These are phyloP conservation scores for Mugil cephalus DNA, from an alignment of 2,113 vertebrate genomes.

Conservation along the genomic window DNA sequence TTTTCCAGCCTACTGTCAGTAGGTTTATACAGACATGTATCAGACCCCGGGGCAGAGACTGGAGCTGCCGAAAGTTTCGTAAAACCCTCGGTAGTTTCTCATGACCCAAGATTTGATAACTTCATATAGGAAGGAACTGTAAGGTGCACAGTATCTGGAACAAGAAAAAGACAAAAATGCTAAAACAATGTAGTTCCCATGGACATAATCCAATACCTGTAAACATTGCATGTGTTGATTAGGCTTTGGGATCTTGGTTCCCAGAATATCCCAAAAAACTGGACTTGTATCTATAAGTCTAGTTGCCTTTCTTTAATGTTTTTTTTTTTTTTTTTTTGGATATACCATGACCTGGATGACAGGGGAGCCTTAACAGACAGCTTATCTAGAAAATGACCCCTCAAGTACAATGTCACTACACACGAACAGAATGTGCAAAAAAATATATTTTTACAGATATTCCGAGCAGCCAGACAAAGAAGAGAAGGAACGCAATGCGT, in stretches of 20 bases:
- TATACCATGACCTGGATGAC: no score
- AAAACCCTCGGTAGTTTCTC: constrained; percentile 11
- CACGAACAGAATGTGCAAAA: constrained; percentile 13
- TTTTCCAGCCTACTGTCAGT: constrained; percentile 65
- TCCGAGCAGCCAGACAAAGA: not conserved
- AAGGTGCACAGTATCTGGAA: constrained; percentile 20
- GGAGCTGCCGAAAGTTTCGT: constrained; percentile 32
- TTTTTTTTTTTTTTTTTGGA: no score
- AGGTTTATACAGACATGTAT: constrained; percentile 57
- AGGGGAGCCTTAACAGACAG: constrained; percentile 9
- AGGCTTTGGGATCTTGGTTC: not conserved
- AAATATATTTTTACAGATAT: not conserved
- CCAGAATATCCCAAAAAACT: no score
- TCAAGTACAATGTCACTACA: constrained; percentile 14
- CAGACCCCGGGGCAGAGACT: constrained; percentile 36
- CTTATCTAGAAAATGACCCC: constrained; percentile 15
- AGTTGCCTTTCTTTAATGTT: no score
- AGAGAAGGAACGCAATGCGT: not conserved
- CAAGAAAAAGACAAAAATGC: not conserved
- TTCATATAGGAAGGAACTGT: constrained; percentile 1
- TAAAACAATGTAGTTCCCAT: constrained; percentile 12
- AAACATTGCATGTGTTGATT: constrained; percentile 28
- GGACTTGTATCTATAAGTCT: no score
- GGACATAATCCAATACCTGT: constrained; percentile 3
- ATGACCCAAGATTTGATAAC: not conserved